These are phyloP conservation scores for Lanius ludovicianus DNA, from an alignment of 2,113 vertebrate species.

Conservation along the genomic window DNA sequence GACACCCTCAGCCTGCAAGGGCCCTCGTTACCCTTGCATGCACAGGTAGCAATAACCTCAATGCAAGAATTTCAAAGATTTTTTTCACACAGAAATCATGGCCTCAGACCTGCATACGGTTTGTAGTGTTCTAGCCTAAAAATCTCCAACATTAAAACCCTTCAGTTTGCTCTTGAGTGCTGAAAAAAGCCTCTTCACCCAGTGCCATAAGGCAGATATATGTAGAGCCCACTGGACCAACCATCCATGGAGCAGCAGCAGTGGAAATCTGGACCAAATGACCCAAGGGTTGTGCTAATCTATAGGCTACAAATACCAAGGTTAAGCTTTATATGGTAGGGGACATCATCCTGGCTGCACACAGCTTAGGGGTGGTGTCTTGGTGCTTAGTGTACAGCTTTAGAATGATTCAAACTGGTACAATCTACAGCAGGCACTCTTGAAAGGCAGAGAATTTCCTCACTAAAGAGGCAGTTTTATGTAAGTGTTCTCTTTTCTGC, in stretches of 20 bases:
- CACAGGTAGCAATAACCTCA: neutral
- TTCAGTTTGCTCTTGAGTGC: neutral
- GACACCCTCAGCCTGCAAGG: neutral
- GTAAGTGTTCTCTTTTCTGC: neutral
- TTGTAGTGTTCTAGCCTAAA: neutral
- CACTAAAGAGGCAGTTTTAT: neutral
- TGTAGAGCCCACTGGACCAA: neutral
- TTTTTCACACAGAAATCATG: neutral
- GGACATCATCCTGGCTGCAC: neutral
- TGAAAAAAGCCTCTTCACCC: neutral
- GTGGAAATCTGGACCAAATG: neutral
- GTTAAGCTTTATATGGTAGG: neutral
- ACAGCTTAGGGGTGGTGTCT: neutral
- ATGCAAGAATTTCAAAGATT: neutral
- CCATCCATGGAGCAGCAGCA: neutral
- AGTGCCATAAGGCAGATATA: neutral
- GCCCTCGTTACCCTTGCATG: accelerated
- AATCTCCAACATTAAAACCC: neutral
- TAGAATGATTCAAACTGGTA: neutral
- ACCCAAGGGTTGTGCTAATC: neutral
- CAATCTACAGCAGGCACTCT: neutral
- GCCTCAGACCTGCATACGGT: neutral
- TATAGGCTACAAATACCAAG: neutral
- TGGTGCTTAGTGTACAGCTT: neutral
- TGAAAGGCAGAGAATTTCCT: neutral